Base-by-base conservation (phyloP, 2,113 vertebrate species). In the Aptenodytes patagonicus region DNA sequence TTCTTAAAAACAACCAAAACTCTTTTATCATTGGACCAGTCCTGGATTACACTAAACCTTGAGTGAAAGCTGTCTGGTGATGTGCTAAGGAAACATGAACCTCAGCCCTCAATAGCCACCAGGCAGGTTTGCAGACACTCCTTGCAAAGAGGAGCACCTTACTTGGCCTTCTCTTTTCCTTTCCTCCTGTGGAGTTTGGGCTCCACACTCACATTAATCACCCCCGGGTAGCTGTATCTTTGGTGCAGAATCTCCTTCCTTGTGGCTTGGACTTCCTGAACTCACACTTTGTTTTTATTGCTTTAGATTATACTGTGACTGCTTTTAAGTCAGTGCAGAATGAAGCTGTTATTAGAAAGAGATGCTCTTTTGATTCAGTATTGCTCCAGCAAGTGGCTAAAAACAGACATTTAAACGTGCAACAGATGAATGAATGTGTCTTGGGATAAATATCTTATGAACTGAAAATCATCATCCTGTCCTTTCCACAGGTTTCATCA, bases 391-490 rank as follows among this genome's bases (percentile, higher is more conserved):
- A 95, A 97, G 87, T 94, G 95, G 69, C 91, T 95, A 89, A 97
- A 97, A 89, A 42, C 70, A 95, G 93, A 89, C 81, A 70, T 89
- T 97, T 91, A 95, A 95, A 97, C 93, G 82, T 91, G 54, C 83
- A 96, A 89, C 96, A 97, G 94, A 95, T 97, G 95, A 97, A 95
- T 93, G 83, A 95, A 92, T 79, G 91, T 96, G 96, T 95, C 89
- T 93, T 93, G 87, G 96, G 93, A 97, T 95, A 95, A 95, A 94
- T 95, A 93, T 68, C 91, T 95, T 87, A 95, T 28, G 65, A 95
- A 95, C 93, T 95, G 93, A 32, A 95, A 95, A 94, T 95, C 93
- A 92, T 95, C 91, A 87, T 95, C 73, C 81, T 95, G 89, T 95
- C 77, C 36, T 92, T 94, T 97, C 93, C 89, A 89, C 86, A 95